Percentiles rank a stretch among this genome's conserved stretches.
phyloP scores from a whole-genome alignment of 1,140 invertebrate species.

The Diabrotica virgifera region DNA sequence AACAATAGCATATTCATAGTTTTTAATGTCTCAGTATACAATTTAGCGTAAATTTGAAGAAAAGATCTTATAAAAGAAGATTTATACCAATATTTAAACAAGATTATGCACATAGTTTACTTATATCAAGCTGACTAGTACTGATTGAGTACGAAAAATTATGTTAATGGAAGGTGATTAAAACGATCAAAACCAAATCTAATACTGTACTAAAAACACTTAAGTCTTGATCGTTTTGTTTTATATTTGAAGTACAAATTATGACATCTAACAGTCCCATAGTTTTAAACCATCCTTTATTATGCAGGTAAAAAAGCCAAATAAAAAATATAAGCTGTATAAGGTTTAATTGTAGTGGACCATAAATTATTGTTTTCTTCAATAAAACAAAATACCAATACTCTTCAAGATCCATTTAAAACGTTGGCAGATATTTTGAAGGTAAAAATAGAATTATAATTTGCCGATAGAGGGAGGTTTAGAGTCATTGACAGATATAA shows the following conservation, averaged over 20 bases:
- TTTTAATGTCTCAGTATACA: constrained; percentile 12
- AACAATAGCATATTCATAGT: background rate
- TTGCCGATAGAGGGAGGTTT: too few relatives aligned
- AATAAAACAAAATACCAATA: background rate
- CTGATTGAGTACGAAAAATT: constrained; percentile 41
- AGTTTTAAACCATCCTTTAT: background rate
- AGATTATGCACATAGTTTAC: constrained; percentile 35
- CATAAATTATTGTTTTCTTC: background rate
- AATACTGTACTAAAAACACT: constrained; percentile 29
- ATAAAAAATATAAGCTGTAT: background rate
- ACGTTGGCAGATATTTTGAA: background rate
- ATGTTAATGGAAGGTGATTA: constrained; percentile 22
- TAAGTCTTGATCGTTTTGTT: constrained; percentile 21
- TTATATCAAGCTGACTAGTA: constrained; percentile 47
- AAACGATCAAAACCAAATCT: constrained; percentile 27
- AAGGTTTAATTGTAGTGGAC: background rate
- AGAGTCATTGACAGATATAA: too few relatives aligned
- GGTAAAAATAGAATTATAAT: too few relatives aligned
- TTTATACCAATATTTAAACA: constrained; percentile 30
- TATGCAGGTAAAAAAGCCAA: background rate
- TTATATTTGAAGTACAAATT: background rate
- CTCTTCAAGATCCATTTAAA: background rate
- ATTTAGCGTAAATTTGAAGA: constrained; percentile 18
- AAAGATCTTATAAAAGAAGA: constrained; percentile 20
- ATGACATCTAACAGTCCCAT: background rate